Conservation (phyloP, 1,140 invertebrate genomes). For the Chrysopa pallens region DNA sequence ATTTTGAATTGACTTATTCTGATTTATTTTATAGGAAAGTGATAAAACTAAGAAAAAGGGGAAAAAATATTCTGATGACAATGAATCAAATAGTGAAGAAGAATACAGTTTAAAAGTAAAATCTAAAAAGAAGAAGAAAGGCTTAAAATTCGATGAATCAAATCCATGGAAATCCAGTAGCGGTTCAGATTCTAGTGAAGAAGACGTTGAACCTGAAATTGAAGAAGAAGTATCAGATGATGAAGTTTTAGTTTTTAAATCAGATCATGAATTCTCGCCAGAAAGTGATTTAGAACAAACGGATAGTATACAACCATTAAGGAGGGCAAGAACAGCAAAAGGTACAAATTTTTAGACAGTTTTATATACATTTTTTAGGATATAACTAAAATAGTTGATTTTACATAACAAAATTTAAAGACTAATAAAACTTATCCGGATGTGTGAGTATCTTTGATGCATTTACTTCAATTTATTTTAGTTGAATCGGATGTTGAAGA, state of each 20-base stretch:
- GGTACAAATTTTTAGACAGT: no score
- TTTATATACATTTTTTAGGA: no score
- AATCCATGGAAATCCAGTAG: slow-evolving; percentile 50
- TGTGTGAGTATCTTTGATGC: no score
- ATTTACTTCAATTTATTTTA: background rate
- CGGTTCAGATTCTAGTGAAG: slow-evolving; percentile 38
- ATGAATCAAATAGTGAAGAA: slow-evolving; percentile 18
- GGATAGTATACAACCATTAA: slow-evolving; percentile 30
- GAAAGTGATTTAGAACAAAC: slow-evolving; percentile 47
- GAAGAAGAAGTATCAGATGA: slow-evolving; percentile 37
- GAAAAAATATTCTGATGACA: slow-evolving; percentile 24
- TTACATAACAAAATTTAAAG: no score
- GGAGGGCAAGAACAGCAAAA: slow-evolving; percentile 49
- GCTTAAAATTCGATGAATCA: slow-evolving; percentile 38
- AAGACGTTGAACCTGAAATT: slow-evolving; percentile 42
- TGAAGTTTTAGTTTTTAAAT: slow-evolving; percentile 47
- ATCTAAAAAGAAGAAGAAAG: slow-evolving; percentile 34
- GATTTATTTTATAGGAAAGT: no score
- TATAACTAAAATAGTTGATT: no score
- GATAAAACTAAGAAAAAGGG: slow-evolving; percentile 15
- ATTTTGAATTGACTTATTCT: no score
- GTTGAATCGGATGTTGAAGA: slow-evolving; percentile 37
- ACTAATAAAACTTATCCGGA: background rate
- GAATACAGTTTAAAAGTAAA: slow-evolving; percentile 24
- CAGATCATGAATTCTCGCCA: slow-evolving; percentile 83